Evolutionary conservation across 2,797 vertebrate genomes (phyloP).

Genomic region (Leptodactylus fallax): DNA sequence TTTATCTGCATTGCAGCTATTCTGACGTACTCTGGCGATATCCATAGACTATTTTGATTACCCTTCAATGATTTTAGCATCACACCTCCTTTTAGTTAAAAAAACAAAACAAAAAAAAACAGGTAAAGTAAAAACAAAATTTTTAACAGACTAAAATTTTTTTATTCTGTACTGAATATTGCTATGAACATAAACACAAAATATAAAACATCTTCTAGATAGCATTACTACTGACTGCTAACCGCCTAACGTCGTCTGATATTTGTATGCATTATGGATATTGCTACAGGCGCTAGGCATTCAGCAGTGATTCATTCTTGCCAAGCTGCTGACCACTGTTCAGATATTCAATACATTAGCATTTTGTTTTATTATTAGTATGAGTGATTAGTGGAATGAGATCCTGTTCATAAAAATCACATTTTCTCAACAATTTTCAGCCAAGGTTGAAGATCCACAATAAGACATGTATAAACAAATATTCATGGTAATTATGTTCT

Average conservation of each 20-base stretch:
- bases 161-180: too few species aligned
- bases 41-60: too few species aligned
- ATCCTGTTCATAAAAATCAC: not conserved
- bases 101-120: too few species aligned
- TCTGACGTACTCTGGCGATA: too few species aligned
- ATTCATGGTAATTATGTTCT: not conserved
- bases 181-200: too few species aligned
- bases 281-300: not conserved
- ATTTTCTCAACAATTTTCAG: too few species aligned
- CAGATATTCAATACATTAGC: not conserved
- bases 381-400: not conserved
- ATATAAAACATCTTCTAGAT: not conserved
- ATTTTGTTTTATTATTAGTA: slow-evolving; percentile 10
- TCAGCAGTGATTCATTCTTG: slow-evolving; percentile 30
- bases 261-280: not conserved
- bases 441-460: slow-evolving; percentile 8
- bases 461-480: not conserved
- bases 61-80: too few species aligned
- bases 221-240: not conserved
- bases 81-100: too few species aligned
- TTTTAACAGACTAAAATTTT: too few species aligned
- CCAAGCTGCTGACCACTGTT: slow-evolving; percentile 16
- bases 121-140: too few species aligned
- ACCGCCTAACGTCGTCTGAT: slow-evolving; percentile 12
- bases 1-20: too few species aligned